phyloP scores from a whole-genome alignment of 92 coral and sea anemone genomes.

The Zoanthus solanderi region DNA sequence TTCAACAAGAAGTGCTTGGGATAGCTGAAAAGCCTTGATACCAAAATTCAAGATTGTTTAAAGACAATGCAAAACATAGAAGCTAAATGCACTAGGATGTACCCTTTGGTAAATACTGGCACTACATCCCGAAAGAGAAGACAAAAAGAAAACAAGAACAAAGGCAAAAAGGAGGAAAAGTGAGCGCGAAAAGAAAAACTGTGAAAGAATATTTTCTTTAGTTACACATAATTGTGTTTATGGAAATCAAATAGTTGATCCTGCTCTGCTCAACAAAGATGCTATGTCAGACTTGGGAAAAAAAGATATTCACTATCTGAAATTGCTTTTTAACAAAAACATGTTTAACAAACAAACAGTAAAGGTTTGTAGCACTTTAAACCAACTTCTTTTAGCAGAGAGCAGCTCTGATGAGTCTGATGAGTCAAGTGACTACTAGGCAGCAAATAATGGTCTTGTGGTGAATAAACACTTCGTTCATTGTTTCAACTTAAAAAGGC shows the following conservation, averaged over 20 bases:
- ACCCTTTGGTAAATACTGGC: slow-evolving; percentile 44
- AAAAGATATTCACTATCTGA: slow-evolving; percentile 14
- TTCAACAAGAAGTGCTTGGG: slow-evolving; percentile 62
- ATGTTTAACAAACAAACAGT: too few species aligned
- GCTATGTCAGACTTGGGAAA: slow-evolving; percentile 30
- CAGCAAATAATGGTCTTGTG: not conserved
- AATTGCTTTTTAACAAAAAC: slow-evolving; percentile 19
- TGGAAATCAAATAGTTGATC: not conserved
- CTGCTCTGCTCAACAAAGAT: slow-evolving; percentile 38
- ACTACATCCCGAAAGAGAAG: slow-evolving; percentile 59
- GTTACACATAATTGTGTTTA: slow-evolving; percentile 38
- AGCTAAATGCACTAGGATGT: slow-evolving; percentile 57
- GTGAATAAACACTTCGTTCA: not conserved
- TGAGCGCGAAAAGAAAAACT: slow-evolving; percentile 54
- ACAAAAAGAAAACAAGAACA: slow-evolving; percentile 61
- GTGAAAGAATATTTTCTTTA: slow-evolving; percentile 47
- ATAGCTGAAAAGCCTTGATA: slow-evolving; percentile 46
- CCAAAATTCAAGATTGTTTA: not conserved
- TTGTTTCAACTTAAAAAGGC: slow-evolving; percentile 32
- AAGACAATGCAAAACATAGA: slow-evolving; percentile 42
- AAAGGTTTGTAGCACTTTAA: too few species aligned
- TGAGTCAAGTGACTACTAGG: too few species aligned
- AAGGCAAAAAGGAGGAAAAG: slow-evolving; percentile 43
- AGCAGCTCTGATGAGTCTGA: slow-evolving; percentile 28
- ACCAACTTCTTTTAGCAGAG: not conserved